A percentile compares a stretch with the other conserved stretches of the same genome.
phyloP scores from a whole-genome alignment of 1,140 invertebrate genomes.

The Penaeus japonicus region DNA sequence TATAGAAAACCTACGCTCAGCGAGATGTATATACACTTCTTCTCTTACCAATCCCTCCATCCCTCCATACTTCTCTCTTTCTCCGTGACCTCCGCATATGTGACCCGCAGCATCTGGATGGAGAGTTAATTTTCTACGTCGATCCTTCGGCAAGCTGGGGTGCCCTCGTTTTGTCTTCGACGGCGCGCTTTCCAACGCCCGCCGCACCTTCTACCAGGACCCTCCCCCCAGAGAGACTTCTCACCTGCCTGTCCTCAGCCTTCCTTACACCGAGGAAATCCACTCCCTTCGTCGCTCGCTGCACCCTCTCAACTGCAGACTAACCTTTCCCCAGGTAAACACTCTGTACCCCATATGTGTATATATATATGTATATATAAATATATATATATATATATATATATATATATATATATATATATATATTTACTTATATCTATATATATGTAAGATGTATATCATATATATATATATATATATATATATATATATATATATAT shows the following conservation, averaged over 20 bases:
- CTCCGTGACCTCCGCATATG: too few relatives aligned
- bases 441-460: neutral
- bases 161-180: too few relatives aligned
- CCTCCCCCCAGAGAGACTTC: too few relatives aligned
- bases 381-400: constrained; percentile 6
- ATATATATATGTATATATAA: neutral
- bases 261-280: too few relatives aligned
- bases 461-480: neutral
- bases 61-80: neutral
- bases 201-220: too few relatives aligned
- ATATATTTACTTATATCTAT: neutral
- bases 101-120: too few relatives aligned
- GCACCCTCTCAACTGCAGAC: neutral
- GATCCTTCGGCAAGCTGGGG: too few relatives aligned
- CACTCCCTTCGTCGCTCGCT: too few relatives aligned
- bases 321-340: neutral
- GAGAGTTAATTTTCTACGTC: too few relatives aligned
- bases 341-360: neutral
- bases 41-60: neutral
- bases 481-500: neutral
- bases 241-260: too few relatives aligned
- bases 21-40: neutral
- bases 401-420: neutral
- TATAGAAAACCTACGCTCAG: too few relatives aligned
- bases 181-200: too few relatives aligned